Evolutionary conservation across 1,140 invertebrate genomes (phyloP).

Genomic region (Macrobrachium nipponense): DNA sequence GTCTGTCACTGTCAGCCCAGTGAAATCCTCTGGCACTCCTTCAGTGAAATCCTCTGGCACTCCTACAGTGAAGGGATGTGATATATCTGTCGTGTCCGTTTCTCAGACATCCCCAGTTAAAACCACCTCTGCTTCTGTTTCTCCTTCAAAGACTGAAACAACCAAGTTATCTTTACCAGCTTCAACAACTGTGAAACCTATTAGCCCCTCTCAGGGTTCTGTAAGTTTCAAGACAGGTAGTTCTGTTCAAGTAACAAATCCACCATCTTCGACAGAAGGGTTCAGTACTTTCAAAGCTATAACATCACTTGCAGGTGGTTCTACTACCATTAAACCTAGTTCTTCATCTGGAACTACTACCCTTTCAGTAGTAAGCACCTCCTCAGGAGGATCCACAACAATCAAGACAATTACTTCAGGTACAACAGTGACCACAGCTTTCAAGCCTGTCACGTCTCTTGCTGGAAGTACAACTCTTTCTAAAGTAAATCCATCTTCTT

Average conservation of each 20-base stretch:
- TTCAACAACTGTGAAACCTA: too few relatives aligned
- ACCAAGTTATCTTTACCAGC: not conserved
- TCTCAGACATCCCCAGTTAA: not conserved
- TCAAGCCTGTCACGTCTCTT: too few relatives aligned
- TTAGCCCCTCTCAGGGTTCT: too few relatives aligned
- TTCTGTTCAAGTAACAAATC: too few relatives aligned
- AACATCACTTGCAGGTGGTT: not conserved
- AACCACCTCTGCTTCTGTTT: not conserved
- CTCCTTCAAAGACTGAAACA: not conserved
- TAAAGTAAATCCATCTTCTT: not conserved
- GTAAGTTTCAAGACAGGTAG: too few relatives aligned
- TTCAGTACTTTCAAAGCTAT: too few relatives aligned
- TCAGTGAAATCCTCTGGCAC: constrained; percentile 24
- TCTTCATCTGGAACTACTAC: not conserved
- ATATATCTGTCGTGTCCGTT: constrained; percentile 51
- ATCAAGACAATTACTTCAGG: not conserved
- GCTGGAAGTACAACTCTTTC: not conserved
- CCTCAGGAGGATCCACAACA: not conserved
- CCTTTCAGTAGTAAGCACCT: not conserved
- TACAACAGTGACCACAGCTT: not conserved
- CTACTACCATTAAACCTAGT: constrained; percentile 1
- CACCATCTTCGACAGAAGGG: too few relatives aligned
- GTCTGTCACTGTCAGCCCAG: constrained; percentile 48
- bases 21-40: constrained; percentile 20
- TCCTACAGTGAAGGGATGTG: constrained; percentile 22